phyloP scores from a whole-genome alignment of 2,113 vertebrate species.

The Rostratula benghalensis region DNA sequence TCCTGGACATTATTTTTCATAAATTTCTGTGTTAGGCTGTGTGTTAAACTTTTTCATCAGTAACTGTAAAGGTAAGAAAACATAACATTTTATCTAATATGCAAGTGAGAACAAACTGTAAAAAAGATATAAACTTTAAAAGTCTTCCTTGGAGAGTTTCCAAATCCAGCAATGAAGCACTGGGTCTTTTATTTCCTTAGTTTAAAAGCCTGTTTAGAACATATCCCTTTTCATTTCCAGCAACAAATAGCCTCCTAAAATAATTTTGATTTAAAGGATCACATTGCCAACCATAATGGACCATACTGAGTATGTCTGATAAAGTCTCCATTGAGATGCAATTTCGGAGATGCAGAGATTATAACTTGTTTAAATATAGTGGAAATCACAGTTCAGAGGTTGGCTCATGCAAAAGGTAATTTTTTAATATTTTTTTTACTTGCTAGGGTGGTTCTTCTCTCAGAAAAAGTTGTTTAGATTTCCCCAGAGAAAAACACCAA shows the following conservation, averaged over 20 bases:
- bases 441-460: background rate
- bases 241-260: conserved; percentile 1
- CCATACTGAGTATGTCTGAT: background rate
- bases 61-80: conserved; percentile 42
- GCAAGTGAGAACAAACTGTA: background rate
- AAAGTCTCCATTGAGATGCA: background rate
- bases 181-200: background rate
- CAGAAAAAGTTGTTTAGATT: background rate
- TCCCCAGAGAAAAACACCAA: background rate
- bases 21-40: background rate
- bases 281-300: background rate
- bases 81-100: background rate
- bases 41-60: conserved; percentile 31
- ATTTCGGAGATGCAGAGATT: background rate
- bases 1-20: background rate
- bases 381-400: background rate
- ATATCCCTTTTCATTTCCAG: background rate
- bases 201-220: conserved; percentile 17
- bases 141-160: conserved; percentile 8
- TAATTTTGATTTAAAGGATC: conserved; percentile 9
- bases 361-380: background rate
- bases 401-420: background rate
- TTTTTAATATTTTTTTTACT: accelerated
- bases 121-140: conserved; percentile 24
- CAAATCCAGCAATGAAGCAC: background rate